These are phyloP conservation scores for Sciurus vulgaris DNA, from an alignment of 2,797 vertebrate genomes.

Conservation along the genomic window DNA sequence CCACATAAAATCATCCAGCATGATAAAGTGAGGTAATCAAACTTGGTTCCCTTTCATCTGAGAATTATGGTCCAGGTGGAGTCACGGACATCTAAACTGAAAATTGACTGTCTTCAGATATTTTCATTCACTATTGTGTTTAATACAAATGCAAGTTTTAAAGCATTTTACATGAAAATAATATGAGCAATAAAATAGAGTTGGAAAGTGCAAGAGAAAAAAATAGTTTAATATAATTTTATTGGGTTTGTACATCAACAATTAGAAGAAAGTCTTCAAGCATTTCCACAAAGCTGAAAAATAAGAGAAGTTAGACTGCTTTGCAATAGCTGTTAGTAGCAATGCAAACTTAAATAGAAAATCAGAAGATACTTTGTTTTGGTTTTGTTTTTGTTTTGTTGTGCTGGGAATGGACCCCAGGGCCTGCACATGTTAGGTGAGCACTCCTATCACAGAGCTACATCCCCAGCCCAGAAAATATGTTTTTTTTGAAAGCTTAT, in stretches of 20 bases:
- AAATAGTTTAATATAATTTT: background rate
- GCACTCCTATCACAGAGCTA: background rate
- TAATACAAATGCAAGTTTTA: background rate
- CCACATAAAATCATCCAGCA: background rate
- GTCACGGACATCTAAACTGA: background rate
- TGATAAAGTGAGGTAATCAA: background rate
- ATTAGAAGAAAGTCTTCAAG: background rate
- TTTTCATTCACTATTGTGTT: background rate
- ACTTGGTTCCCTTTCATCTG: background rate
- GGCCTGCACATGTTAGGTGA: background rate
- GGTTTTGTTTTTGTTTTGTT: background rate
- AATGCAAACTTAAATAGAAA: background rate
- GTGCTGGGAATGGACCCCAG: background rate
- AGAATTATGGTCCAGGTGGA: background rate
- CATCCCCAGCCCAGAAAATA: background rate
- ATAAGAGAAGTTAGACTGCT: background rate
- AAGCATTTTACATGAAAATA: background rate
- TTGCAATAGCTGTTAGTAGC: background rate
- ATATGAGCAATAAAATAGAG: background rate
- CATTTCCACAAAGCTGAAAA: background rate
- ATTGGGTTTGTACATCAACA: background rate
- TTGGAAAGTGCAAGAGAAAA: background rate
- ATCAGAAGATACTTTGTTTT: background rate
- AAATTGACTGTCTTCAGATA: background rate
- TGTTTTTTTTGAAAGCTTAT: background rate